Percentiles rank a stretch among this genome's conserved stretches.
phyloP scores from a whole-genome alignment of 2,113 vertebrate genomes.

The Ochotona curzoniae region DNA sequence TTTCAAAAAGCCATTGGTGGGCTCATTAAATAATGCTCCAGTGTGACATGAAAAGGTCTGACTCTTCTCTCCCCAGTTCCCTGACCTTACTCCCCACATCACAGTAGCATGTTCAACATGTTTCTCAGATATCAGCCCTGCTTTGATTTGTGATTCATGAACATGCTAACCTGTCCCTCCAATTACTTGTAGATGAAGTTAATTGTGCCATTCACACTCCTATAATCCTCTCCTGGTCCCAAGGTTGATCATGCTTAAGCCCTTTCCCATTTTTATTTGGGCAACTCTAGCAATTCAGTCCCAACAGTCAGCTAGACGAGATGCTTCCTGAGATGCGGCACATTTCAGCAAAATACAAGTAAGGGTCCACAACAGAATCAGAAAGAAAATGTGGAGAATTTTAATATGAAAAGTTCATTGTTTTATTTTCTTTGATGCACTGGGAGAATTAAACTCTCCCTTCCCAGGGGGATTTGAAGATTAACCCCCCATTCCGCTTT shows the following conservation, averaged over 20 bases:
- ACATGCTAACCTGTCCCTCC: not conserved
- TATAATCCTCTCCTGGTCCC: not conserved
- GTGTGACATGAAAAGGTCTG: not conserved
- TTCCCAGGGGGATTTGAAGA: not conserved
- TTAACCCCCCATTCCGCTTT: not conserved
- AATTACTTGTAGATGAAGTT: not conserved
- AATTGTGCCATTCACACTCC: not conserved
- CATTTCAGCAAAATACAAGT: constrained; percentile 5
- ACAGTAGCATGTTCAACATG: not conserved
- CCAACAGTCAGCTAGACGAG: not conserved
- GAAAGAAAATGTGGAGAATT: not conserved
- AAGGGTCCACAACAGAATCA: not conserved
- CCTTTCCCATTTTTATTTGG: not conserved
- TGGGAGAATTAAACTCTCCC: not conserved
- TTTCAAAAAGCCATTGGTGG: not conserved
- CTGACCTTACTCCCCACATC: not conserved
- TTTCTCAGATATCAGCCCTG: not conserved
- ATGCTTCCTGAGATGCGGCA: not conserved
- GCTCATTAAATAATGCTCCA: not conserved
- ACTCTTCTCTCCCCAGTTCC: fast-evolving
- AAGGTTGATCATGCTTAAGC: not conserved
- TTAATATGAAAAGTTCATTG: not conserved
- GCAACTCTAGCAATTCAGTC: not conserved
- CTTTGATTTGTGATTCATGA: not conserved
- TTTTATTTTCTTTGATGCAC: not conserved